These are phyloP conservation scores for Adelognathus sp. DNA, from an alignment of 2,888 invertebrate genomes.

Conservation along the genomic window DNA sequence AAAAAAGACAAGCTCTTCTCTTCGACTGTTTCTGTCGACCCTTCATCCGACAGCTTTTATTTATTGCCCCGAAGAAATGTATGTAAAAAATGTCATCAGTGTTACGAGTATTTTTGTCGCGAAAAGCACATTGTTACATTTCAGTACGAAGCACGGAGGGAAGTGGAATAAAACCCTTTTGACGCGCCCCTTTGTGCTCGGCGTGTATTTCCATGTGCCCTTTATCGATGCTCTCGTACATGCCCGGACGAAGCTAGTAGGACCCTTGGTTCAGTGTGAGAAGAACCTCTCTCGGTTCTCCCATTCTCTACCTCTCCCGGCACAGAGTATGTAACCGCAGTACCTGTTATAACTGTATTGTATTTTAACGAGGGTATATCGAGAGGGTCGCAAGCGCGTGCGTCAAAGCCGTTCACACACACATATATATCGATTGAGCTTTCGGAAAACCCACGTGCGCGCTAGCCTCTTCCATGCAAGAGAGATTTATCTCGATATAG, in stretches of 20 bases:
- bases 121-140: too few relatives aligned
- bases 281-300: constrained; percentile 24
- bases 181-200: neutral
- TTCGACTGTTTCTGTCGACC: too few relatives aligned
- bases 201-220: constrained; percentile 1
- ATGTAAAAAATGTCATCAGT: too few relatives aligned
- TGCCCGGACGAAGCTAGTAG: constrained; percentile 25
- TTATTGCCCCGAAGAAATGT: too few relatives aligned
- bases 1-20: too few relatives aligned
- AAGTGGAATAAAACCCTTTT: constrained; percentile 1
- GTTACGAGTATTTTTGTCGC: too few relatives aligned
- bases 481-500: constrained; percentile 42
- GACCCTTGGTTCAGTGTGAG: neutral
- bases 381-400: constrained; percentile 45
- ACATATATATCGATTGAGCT: constrained; percentile 53
- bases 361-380: constrained; percentile 5
- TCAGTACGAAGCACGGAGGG: too few relatives aligned
- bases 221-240: neutral
- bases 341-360: neutral
- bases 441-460: constrained; percentile 44
- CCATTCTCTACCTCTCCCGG: constrained; percentile 37
- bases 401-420: constrained; percentile 48
- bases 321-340: neutral
- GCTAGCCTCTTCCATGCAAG: constrained; percentile 10
- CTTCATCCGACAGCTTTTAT: too few relatives aligned